Evolutionary conservation across 2,797 vertebrate species (phyloP).

Genomic region (Etheostoma perlongum): DNA sequence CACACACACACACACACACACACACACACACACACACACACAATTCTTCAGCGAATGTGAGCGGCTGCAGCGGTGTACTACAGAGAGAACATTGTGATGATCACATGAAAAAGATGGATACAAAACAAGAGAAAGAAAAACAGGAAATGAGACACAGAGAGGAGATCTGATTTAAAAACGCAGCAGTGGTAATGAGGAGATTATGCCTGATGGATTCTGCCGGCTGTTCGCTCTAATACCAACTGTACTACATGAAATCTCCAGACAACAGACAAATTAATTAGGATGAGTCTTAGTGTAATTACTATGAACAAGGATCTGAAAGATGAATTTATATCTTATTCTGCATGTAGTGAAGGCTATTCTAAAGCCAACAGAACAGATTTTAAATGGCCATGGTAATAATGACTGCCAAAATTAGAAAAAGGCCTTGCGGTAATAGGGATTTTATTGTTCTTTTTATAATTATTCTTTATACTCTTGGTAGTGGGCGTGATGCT

Average conservation of each 20-base stretch:
- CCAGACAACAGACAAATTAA: slow-evolving; percentile 56
- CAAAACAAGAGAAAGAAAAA: slow-evolving; percentile 37
- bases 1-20: background rate
- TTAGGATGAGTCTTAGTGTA: slow-evolving; percentile 38
- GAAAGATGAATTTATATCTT: slow-evolving; percentile 38
- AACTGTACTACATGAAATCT: slow-evolving; percentile 48
- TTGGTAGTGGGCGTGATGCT: background rate
- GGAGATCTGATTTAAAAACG: slow-evolving; percentile 45
- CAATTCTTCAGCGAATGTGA: slow-evolving; percentile 9
- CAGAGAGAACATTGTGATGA: slow-evolving; percentile 24
- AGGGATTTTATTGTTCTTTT: background rate
- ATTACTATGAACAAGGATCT: slow-evolving; percentile 36
- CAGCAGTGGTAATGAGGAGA: slow-evolving; percentile 66
- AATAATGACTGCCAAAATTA: background rate
- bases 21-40: background rate
- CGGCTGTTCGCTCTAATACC: slow-evolving; percentile 40
- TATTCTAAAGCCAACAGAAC: slow-evolving; percentile 7
- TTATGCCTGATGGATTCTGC: slow-evolving; percentile 52
- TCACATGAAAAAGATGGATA: slow-evolving; percentile 44
- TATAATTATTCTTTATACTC: background rate
- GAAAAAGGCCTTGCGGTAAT: background rate
- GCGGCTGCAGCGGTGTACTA: slow-evolving; percentile 50
- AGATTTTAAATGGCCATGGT: background rate
- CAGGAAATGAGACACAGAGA: slow-evolving; percentile 49
- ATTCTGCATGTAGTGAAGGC: slow-evolving; percentile 16